These are phyloP conservation scores for Coreoperca whiteheadi DNA, from an alignment of 2,113 vertebrate species.

Conservation along the genomic window DNA sequence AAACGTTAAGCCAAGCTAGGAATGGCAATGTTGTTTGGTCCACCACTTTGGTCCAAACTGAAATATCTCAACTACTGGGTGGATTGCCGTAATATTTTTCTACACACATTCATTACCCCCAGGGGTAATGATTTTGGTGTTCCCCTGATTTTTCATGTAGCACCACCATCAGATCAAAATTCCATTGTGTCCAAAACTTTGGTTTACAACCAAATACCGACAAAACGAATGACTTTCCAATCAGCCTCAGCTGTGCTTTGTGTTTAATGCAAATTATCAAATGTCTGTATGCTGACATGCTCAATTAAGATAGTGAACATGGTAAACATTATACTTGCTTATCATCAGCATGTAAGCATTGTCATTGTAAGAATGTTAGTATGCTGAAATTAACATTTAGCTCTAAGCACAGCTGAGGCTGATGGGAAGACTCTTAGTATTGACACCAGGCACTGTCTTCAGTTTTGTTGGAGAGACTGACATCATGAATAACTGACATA, in stretches of 20 bases:
- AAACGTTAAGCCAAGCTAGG: too few species aligned
- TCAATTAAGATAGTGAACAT: not conserved
- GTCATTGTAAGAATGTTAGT: not conserved
- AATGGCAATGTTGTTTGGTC: too few species aligned
- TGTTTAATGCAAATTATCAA: not conserved
- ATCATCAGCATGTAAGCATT: not conserved
- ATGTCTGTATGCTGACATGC: not conserved
- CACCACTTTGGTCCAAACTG: not conserved
- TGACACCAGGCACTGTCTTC: not conserved
- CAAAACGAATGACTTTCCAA: not conserved
- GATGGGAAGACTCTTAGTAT: not conserved
- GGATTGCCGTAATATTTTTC: not conserved
- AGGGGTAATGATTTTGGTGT: not conserved
- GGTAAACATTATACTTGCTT: not conserved
- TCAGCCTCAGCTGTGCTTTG: not conserved
- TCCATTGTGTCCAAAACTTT: not conserved
- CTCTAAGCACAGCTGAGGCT: not conserved
- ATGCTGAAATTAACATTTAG: not conserved
- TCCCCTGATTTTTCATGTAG: not conserved
- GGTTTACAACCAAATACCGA: not conserved
- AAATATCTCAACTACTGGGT: not conserved
- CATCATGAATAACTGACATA: conserved; percentile 14
- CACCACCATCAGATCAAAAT: not conserved
- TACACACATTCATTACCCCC: not conserved
- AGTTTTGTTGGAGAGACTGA: conserved; percentile 3